Evolutionary conservation across 2,888 invertebrate species (phyloP).

Genomic region (Serripes groenlandicus): DNA sequence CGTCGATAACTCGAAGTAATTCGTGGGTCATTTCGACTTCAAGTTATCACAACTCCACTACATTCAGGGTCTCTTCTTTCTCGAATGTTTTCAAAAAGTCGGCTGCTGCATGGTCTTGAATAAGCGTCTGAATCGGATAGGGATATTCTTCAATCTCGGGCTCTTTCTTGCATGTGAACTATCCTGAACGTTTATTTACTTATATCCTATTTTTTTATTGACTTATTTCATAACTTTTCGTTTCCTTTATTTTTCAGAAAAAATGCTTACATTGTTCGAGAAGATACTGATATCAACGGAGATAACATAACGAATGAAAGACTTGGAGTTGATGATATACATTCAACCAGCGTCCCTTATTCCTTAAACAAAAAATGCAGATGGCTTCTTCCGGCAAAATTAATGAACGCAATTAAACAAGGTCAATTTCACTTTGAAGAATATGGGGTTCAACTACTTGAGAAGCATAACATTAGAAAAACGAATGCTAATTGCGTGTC

Average conservation of each 20-base stretch:
- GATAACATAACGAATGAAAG: neutral
- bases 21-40: no score
- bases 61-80: no score
- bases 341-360: slow-evolving; percentile 62
- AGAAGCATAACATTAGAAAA: slow-evolving; percentile 64
- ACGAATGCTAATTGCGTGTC: slow-evolving; percentile 64
- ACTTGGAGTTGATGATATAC: slow-evolving; percentile 3
- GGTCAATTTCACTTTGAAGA: slow-evolving; percentile 43
- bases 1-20: no score
- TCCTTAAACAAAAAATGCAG: slow-evolving; percentile 79
- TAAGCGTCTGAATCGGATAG: no score
- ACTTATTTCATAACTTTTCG: no score
- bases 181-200: no score
- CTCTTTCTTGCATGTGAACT: no score
- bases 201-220: no score
- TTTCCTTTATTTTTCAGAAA: neutral
- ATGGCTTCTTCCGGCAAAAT: slow-evolving; percentile 73
- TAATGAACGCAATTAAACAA: slow-evolving; percentile 61
- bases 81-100: no score
- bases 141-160: no score
- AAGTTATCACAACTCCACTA: no score
- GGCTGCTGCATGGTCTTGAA: no score
- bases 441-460: slow-evolving; percentile 63
- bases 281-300: neutral
- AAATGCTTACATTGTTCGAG: slow-evolving; percentile 7